Evolutionary conservation across 1,140 invertebrate species (phyloP).

Genomic region (Drosophila ercepeae): DNA sequence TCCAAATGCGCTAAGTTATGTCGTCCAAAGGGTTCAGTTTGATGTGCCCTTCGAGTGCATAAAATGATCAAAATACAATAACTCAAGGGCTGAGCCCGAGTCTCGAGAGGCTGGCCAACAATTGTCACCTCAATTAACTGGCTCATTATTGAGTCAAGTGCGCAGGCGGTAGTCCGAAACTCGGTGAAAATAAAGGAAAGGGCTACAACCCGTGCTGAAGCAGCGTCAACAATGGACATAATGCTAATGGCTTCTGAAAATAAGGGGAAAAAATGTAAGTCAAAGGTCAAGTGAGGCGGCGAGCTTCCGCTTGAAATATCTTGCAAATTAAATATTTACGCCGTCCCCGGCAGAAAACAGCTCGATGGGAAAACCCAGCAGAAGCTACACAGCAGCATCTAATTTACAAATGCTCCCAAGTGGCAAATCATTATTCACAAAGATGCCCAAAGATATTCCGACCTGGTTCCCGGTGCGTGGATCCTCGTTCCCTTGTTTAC

Average conservation of each 20-base stretch:
- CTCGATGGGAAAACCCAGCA: slow-evolving; percentile 30
- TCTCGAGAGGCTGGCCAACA: slow-evolving; percentile 48
- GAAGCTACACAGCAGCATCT: slow-evolving; percentile 53
- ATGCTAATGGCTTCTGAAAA: slow-evolving; percentile 54
- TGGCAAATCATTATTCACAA: slow-evolving; percentile 81
- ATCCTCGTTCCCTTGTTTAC: slow-evolving; percentile 44
- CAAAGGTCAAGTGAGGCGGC: slow-evolving; percentile 60
- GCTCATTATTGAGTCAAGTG: slow-evolving; percentile 72
- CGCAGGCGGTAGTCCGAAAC: slow-evolving; percentile 35
- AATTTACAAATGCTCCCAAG: slow-evolving; percentile 80
- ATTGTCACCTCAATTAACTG: slow-evolving; percentile 81
- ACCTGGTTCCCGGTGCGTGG: neutral
- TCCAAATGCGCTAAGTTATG: slow-evolving; percentile 58
- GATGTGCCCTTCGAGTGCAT: slow-evolving; percentile 42
- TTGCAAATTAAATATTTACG: slow-evolving; percentile 79
- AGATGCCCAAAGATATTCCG: slow-evolving; percentile 52
- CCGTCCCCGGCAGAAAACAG: slow-evolving; percentile 48
- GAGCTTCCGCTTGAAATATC: slow-evolving; percentile 67
- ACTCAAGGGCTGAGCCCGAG: slow-evolving; percentile 40
- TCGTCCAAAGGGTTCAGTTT: slow-evolving; percentile 32
- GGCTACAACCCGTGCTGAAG: slow-evolving; percentile 16
- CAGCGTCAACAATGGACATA: slow-evolving; percentile 46
- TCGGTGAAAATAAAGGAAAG: slow-evolving; percentile 47
- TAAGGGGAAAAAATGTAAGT: slow-evolving; percentile 44
- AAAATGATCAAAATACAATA: slow-evolving; percentile 77